These are phyloP conservation scores for Tetragonula clypearis DNA, from an alignment of 1,140 invertebrate species.

Conservation along the genomic window DNA sequence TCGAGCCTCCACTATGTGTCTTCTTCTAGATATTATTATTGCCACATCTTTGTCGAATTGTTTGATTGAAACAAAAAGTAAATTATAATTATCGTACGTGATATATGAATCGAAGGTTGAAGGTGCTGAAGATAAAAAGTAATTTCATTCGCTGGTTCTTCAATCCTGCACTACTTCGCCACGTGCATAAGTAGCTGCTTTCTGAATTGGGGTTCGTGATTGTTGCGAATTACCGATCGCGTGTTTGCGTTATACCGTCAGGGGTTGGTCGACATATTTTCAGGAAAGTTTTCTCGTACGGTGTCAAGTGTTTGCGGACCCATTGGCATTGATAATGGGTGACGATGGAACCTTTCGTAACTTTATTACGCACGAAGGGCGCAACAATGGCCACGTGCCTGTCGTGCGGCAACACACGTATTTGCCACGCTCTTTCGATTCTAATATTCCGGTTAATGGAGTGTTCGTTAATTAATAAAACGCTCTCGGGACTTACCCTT, in stretches of 20 bases:
- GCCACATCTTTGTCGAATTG: background rate
- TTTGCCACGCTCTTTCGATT: constrained; percentile 2
- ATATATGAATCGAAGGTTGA: background rate
- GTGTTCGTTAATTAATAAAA: constrained; percentile 33
- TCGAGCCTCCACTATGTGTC: constrained; percentile 13
- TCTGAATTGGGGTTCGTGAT: constrained; percentile 3
- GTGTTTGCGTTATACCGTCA: background rate
- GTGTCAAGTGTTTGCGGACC: constrained; percentile 45
- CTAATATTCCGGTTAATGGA: background rate
- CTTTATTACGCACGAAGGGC: background rate
- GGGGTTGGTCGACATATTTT: constrained; percentile 5
- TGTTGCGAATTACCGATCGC: constrained; percentile 19
- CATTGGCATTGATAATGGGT: background rate
- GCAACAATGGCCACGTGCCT: constrained; percentile 47
- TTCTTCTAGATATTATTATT: background rate
- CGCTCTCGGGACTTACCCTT: background rate
- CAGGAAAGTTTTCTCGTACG: background rate
- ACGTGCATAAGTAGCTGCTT: constrained; percentile 17
- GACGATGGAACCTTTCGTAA: constrained; percentile 21
- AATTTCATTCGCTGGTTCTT: background rate
- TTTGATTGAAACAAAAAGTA: too few relatives aligned
- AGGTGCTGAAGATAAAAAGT: background rate
- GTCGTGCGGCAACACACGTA: constrained; percentile 4
- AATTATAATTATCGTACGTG: too few relatives aligned
- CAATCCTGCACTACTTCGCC: background rate